Evolutionary conservation across 2,797 vertebrate species (phyloP), one percentile per base, ranked within the genome.

Genomic region (Capromys pilorides): DNA sequence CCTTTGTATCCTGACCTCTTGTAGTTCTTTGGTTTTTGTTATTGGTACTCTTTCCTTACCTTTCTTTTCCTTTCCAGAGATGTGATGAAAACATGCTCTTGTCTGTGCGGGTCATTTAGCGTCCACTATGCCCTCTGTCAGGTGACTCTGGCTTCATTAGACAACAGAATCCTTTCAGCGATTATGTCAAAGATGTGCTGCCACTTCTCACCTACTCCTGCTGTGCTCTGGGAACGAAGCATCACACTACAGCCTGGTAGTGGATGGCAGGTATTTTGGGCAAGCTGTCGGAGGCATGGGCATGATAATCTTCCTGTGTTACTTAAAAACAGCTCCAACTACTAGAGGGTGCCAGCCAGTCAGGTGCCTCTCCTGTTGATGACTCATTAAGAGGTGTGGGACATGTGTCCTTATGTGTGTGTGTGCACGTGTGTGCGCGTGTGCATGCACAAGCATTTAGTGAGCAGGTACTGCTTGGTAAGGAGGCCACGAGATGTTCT

Each of bases 61-160:
- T 82, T n/a, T 6, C 2, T 7, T 69, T 33, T 1, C 6, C 10
- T 91, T 49, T 81, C 19, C 21, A 89, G 75, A 82, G 22, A 33
- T 22, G 66, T 41, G 54, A 16, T 62, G 14, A 31, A 75, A 88
- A 77, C 22, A 13, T 45, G 24, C 4, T 9, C 4, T 69, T 66
- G 64, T 66, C 80, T 64, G 14, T 57, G 51, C 8, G 41, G 84
- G 64, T 73, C 77, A n/a, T 59, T 88, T 26, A 67, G n/a, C 26
- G 8, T 18, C 45, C 26, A 26, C 41, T 22, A 45, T 78, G 45
- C 59, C 33, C 41, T 95, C 57, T 82, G 12, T 71, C 4, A 2
- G 33, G 66, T 81, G 95, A 62, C 61, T 41, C 26, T 39, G 51
- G 28, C n/a, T 91, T 84, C 84, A 90, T 73, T 31, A 95, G 59